Percentiles rank a stretch among this genome's conserved stretches.
These are phyloP conservation scores for Phalera bucephala DNA, from an alignment of 2,888 invertebrate species.

Conservation along the genomic window DNA sequence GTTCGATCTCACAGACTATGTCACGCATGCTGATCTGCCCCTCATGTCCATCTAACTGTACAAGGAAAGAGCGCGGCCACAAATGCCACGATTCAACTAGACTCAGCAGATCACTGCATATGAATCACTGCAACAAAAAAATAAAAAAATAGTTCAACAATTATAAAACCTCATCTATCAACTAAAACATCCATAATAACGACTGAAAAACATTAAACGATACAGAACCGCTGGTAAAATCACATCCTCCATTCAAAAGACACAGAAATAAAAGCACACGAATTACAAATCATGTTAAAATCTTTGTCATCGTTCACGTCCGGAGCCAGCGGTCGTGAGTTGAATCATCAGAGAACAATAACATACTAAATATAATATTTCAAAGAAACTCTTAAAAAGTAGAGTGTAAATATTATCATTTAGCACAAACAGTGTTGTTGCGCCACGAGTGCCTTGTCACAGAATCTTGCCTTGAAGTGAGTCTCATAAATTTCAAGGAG, in stretches of 20 bases:
- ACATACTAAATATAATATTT: conserved; percentile 36
- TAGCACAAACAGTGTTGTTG: conserved; percentile 21
- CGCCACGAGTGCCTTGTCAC: conserved; percentile 27
- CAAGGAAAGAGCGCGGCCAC: too few species aligned
- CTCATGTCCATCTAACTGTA: too few species aligned
- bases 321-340: conserved; percentile 14
- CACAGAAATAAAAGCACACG: background rate
- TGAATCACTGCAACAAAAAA: too few species aligned
- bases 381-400: conserved; percentile 32
- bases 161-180: too few species aligned
- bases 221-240: background rate
- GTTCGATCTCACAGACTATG: too few species aligned
- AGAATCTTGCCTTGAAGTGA: conserved; percentile 22
- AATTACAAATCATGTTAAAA: conserved; percentile 16
- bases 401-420: conserved; percentile 37
- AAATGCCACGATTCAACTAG: too few species aligned
- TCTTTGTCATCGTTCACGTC: conserved; percentile 20
- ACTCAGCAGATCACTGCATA: too few species aligned
- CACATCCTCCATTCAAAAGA: background rate
- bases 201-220: background rate
- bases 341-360: conserved; percentile 25
- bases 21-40: too few species aligned
- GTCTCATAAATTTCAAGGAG: conserved; percentile 20
- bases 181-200: too few species aligned
- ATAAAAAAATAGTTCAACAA: too few species aligned